Percentiles rank a stretch among this genome's conserved stretches.
These are phyloP conservation scores for Recurvirostra avosetta DNA, from an alignment of 2,113 vertebrate species.

Conservation along the genomic window DNA sequence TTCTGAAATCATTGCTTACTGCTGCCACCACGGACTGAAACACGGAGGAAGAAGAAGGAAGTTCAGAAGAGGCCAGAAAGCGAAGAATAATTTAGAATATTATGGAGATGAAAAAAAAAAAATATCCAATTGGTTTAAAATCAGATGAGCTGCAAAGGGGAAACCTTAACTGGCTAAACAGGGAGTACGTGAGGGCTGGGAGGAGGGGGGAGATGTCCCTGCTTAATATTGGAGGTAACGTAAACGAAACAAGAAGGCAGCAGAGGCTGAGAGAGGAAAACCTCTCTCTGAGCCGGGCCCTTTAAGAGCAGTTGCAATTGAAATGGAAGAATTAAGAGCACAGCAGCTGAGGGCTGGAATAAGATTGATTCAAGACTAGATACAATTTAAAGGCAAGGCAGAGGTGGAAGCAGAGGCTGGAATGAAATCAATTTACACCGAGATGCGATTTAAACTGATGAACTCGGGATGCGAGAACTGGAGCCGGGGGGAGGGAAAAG, in stretches of 20 bases:
- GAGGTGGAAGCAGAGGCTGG: slow-evolving; percentile 14
- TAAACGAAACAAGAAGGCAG: not conserved
- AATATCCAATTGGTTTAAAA: not conserved
- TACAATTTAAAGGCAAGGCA: slow-evolving; percentile 56
- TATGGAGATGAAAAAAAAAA: not conserved
- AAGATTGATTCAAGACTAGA: slow-evolving; percentile 36
- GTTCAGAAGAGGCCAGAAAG: not conserved
- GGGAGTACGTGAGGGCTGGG: not conserved
- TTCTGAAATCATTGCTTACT: not conserved
- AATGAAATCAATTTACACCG: slow-evolving; percentile 41
- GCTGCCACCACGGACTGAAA: not conserved
- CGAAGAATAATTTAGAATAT: not conserved
- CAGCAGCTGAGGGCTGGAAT: not conserved
- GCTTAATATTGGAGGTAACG: not conserved
- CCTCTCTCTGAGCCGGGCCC: not conserved
- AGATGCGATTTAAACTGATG: slow-evolving; percentile 48
- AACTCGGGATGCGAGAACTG: not conserved
- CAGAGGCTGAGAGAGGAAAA: not conserved
- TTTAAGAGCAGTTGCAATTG: slow-evolving; percentile 3
- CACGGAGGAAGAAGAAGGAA: not conserved
- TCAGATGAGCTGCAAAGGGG: not conserved
- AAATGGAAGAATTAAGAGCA: not conserved
- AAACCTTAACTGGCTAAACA: not conserved
- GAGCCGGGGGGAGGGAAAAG: not conserved
- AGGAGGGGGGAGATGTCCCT: not conserved